Evolutionary conservation across 2,888 invertebrate genomes (phyloP), one percentile per base, ranked within the genome.

Genomic region (Unio pictorum): DNA sequence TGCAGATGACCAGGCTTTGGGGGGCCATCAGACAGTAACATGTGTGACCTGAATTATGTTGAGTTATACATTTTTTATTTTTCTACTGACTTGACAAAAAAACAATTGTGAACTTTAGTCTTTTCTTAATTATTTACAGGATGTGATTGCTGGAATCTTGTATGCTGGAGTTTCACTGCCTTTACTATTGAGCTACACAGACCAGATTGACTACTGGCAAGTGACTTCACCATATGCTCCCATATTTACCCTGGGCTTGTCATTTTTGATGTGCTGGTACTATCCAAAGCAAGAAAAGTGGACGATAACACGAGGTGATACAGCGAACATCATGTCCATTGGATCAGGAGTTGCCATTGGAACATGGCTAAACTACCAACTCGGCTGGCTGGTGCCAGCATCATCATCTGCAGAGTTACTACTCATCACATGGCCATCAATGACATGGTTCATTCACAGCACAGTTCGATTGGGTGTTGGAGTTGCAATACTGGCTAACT

Each of bases 251-350:
- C 74, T 84, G 18, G 68, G 95, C 15, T 89, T 92, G 2, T 88
- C 93, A 57, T 93, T 95, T 65, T 89, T 93, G 54, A 92, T 94
- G 83, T 93, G 96, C 74, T 92, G 94, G 60, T 94, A 93, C 87
- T 95, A 96, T 90, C 97, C 97, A 0, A 93, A 93, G 77, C 93
- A 95, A 66, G 94, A 95, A 80, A 94, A 93, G 84, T 96, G 96
- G 96, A 96, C 96, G 67, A 96, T 96, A 11, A 96, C 96, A 3
- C 86, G 97, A 86, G 96, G 96, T 34, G 97, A 97, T 90, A 97
- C 97, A 0, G 93, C 95, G 2, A 94, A 95, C 92, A 94, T 96
- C 79, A 92, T 96, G 78, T 95, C 79, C 11, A 84, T 86, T 30
- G 84, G 79, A 30, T 80, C 83, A 2, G 96, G 96, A 65, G 92